Evolutionary conservation across 1,140 invertebrate genomes (phyloP).

Genomic region (Drosophila burlai): DNA sequence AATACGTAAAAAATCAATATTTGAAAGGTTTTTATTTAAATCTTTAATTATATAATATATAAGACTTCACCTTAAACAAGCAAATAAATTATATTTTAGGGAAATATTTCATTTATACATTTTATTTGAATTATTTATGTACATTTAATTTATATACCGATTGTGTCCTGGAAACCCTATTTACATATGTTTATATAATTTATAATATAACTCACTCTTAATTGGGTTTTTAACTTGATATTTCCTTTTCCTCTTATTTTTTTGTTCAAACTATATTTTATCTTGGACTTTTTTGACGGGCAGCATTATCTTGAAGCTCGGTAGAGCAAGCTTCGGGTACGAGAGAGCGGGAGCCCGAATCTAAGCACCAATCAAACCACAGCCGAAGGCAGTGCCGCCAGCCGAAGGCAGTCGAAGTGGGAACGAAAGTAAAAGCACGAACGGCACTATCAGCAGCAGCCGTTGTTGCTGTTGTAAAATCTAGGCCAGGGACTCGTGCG

Average conservation of each 20-base stretch:
- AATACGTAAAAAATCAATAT: neutral
- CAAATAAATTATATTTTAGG: neutral
- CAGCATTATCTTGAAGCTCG: slow-evolving; percentile 13
- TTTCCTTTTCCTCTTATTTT: neutral
- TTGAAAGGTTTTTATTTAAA: neutral
- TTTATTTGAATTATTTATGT: neutral
- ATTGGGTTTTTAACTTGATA: neutral
- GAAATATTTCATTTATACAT: no score
- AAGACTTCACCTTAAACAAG: no score
- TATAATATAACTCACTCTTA: neutral
- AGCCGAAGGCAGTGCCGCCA: slow-evolving; percentile 27
- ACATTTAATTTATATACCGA: neutral
- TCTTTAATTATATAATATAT: neutral
- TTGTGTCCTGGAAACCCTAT: neutral
- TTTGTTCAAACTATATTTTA: neutral
- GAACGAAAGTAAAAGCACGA: slow-evolving; percentile 77
- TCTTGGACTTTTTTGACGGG: neutral
- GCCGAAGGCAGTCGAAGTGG: slow-evolving; percentile 23
- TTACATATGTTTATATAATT: neutral
- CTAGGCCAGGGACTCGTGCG: slow-evolving; percentile 81
- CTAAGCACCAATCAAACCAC: slow-evolving; percentile 40
- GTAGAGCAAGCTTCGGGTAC: slow-evolving; percentile 2
- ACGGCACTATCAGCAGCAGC: slow-evolving; percentile 39
- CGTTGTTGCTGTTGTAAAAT: slow-evolving; percentile 61
- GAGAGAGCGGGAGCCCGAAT: slow-evolving; percentile 4